Conservation (phyloP, 2,797 vertebrate genomes). For the Alfaro cultratus region DNA sequence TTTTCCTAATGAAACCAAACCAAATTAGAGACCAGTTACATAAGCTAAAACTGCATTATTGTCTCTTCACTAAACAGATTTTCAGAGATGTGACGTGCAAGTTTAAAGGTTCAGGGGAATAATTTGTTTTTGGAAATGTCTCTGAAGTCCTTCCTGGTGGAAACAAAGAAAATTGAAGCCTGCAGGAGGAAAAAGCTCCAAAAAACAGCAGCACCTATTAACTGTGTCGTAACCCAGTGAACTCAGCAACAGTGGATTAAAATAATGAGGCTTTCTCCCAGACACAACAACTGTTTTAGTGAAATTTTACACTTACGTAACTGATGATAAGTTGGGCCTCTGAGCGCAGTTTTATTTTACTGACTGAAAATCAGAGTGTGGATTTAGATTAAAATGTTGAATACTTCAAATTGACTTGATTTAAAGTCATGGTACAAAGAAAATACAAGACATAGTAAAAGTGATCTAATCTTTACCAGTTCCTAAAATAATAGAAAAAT, state of each 20-base stretch:
- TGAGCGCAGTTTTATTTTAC: slow-evolving; percentile 41
- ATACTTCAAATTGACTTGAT: slow-evolving; percentile 3
- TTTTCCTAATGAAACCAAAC: slow-evolving; percentile 61
- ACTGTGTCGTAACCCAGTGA: slow-evolving; percentile 37
- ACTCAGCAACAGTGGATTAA: slow-evolving; percentile 20
- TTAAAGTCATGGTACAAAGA: background rate
- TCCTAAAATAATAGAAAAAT: background rate
- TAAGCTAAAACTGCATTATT: slow-evolving; percentile 3
- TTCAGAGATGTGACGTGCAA: background rate
- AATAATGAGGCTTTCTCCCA: slow-evolving; percentile 37
- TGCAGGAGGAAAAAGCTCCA: slow-evolving; percentile 11
- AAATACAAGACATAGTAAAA: background rate
- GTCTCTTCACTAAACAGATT: background rate
- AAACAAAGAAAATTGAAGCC: slow-evolving; percentile 23
- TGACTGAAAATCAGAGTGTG: slow-evolving; percentile 53
- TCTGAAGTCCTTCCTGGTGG: slow-evolving; percentile 19
- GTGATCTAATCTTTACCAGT: background rate
- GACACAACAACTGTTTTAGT: slow-evolving; percentile 1
- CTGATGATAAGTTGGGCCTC: slow-evolving; percentile 22
- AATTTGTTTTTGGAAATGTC: slow-evolving; percentile 22
- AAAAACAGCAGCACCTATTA: slow-evolving; percentile 18
- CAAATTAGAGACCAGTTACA: slow-evolving; percentile 36
- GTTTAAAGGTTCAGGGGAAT: slow-evolving; percentile 11
- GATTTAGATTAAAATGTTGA: slow-evolving; percentile 46
- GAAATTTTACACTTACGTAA: slow-evolving; percentile 32